Percentiles rank a stretch among this genome's conserved stretches.
Conservation (phyloP, 2,113 vertebrate species). For the Poeciliopsis turrubarensis region DNA sequence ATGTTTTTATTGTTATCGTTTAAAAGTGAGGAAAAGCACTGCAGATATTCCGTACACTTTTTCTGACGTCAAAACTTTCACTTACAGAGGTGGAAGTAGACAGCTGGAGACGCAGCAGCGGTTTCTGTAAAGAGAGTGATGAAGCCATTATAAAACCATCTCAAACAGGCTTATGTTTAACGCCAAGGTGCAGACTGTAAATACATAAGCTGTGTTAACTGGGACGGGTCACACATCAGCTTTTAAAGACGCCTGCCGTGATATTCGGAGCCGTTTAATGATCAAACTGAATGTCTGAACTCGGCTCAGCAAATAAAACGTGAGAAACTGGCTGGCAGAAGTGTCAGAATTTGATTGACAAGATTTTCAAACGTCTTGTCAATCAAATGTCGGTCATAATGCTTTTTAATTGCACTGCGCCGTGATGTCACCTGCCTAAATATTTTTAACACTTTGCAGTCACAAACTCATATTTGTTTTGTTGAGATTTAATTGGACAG, state of each 20-base stretch:
- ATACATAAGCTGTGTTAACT: background rate
- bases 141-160: background rate
- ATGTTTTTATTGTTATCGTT: background rate
- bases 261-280: background rate
- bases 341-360: too few species aligned
- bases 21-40: background rate
- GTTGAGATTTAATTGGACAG: too few species aligned
- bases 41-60: rapidly evolving
- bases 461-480: too few species aligned
- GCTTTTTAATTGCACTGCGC: too few species aligned
- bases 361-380: too few species aligned
- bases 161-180: background rate
- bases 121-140: background rate
- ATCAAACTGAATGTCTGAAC: background rate
- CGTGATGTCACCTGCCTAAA: too few species aligned
- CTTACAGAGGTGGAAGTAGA: background rate
- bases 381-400: too few species aligned
- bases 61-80: background rate
- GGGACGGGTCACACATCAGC: background rate
- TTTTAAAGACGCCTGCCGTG: background rate
- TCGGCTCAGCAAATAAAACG: background rate
- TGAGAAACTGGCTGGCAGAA: background rate
- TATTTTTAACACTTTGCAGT: too few species aligned
- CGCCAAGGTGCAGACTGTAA: background rate
- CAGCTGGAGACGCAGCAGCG: background rate